A percentile compares a stretch with the other conserved stretches of the same genome.
Conservation (phyloP, 2,888 invertebrate genomes). For the Spialia ferax region DNA sequence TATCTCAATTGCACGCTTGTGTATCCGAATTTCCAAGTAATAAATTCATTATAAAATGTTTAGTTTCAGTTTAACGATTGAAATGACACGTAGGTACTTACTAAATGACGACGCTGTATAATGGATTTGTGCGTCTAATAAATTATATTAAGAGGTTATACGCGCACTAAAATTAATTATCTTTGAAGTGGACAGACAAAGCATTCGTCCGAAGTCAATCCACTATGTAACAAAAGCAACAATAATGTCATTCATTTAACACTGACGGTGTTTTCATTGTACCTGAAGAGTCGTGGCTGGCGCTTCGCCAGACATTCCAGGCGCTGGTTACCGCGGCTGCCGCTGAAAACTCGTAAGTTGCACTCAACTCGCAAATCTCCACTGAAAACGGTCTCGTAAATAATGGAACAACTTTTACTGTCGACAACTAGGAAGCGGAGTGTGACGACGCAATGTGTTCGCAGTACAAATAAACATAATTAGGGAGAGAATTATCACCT, state of each 20-base stretch:
- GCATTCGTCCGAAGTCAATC: background rate
- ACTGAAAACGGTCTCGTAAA: slow-evolving; percentile 36
- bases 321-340: slow-evolving; percentile 42
- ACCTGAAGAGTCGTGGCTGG: slow-evolving; percentile 47
- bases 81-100: background rate
- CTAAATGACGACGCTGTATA: background rate
- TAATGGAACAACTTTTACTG: slow-evolving; percentile 34
- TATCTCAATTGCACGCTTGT: too few species aligned
- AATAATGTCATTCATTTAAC: slow-evolving; percentile 44
- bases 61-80: too few species aligned
- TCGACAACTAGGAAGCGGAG: slow-evolving; percentile 26
- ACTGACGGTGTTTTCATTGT: slow-evolving; percentile 51
- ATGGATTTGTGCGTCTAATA: background rate
- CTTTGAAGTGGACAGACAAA: background rate
- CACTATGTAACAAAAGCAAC: slow-evolving; percentile 24
- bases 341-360: slow-evolving; percentile 44
- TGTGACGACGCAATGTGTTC: slow-evolving; percentile 23
- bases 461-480: slow-evolving; percentile 14
- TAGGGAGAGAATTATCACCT: slow-evolving; percentile 6
- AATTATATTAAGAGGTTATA: background rate
- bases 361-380: slow-evolving; percentile 39
- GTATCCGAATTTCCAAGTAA: too few species aligned
- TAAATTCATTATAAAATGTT: too few species aligned
- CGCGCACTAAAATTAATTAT: background rate
- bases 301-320: slow-evolving; percentile 50